Conservation (phyloP, 2,888 invertebrate species). For the Patella ulyssiponensis region DNA sequence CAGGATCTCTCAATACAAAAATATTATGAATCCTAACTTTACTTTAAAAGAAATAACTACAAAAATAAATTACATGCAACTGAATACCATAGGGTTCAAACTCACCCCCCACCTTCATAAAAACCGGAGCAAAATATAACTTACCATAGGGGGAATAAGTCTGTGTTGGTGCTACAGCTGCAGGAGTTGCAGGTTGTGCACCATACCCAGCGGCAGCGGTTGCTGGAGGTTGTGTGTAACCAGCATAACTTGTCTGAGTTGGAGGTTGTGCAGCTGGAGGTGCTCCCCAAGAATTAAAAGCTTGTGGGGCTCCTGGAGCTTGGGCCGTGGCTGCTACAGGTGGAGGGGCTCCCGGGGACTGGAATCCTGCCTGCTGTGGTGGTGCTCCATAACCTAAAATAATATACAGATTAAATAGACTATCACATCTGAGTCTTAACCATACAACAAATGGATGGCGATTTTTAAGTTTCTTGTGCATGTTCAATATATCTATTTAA, state of each 20-base stretch:
- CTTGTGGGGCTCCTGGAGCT: slow-evolving; percentile 25
- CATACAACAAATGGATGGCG: too few species aligned
- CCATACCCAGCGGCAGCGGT: slow-evolving; percentile 27
- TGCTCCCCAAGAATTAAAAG: slow-evolving; percentile 17
- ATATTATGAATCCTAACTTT: too few species aligned
- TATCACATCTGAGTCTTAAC: too few species aligned
- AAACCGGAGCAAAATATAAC: background rate
- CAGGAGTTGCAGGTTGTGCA: slow-evolving; percentile 34
- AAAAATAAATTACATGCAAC: too few species aligned
- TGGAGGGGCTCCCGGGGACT: background rate
- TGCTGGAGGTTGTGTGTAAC: slow-evolving; percentile 29
- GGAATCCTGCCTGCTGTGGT: slow-evolving; percentile 26
- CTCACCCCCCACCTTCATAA: too few species aligned
- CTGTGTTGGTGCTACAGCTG: slow-evolving; percentile 21
- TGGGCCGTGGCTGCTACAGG: slow-evolving; percentile 30
- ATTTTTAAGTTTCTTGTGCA: too few species aligned
- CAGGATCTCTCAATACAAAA: too few species aligned
- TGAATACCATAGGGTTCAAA: too few species aligned
- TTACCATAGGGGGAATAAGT: slow-evolving; percentile 22
- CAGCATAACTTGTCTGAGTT: slow-evolving; percentile 25
- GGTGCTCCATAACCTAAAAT: slow-evolving; percentile 26
- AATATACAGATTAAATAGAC: too few species aligned
- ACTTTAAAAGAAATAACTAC: too few species aligned
- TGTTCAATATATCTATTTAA: too few species aligned
- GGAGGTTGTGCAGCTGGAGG: slow-evolving; percentile 17